Conservation (phyloP, 1,140 invertebrate species). For the Armadillidium nasatum region DNA sequence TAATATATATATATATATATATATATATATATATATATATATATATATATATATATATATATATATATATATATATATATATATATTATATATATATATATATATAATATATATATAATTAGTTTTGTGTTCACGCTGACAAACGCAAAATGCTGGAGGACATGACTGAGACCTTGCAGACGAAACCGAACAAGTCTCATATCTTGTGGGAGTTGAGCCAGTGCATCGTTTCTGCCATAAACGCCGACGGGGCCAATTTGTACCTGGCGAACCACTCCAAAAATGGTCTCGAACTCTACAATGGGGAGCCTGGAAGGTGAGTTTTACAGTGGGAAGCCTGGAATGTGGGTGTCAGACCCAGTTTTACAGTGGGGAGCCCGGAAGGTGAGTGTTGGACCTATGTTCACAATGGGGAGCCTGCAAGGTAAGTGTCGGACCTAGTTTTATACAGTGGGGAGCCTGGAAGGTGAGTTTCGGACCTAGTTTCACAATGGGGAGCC, state of each 20-base stretch:
- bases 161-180: conserved; percentile 56
- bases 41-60: conserved; percentile 17
- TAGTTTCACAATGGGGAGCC: too few species aligned
- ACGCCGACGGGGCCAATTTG: conserved; percentile 57
- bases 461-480: too few species aligned
- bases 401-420: too few species aligned
- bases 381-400: too few species aligned
- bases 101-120: background rate
- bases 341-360: too few species aligned
- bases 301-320: conserved; percentile 46
- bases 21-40: conserved; percentile 21
- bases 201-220: conserved; percentile 60
- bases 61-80: background rate
- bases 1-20: conserved; percentile 21
- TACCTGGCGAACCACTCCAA: conserved; percentile 52
- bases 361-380: too few species aligned
- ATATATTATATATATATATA: background rate
- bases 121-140: conserved; percentile 61
- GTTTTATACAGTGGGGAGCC: too few species aligned
- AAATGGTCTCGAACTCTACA: conserved; percentile 48
- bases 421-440: too few species aligned
- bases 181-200: conserved; percentile 54
- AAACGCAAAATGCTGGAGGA: conserved; percentile 61
- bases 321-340: too few species aligned
- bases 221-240: conserved; percentile 59